Evolutionary conservation across 2,888 invertebrate genomes (phyloP), one percentile per base, ranked within the genome.

Genomic region (Diaphora mendica): DNA sequence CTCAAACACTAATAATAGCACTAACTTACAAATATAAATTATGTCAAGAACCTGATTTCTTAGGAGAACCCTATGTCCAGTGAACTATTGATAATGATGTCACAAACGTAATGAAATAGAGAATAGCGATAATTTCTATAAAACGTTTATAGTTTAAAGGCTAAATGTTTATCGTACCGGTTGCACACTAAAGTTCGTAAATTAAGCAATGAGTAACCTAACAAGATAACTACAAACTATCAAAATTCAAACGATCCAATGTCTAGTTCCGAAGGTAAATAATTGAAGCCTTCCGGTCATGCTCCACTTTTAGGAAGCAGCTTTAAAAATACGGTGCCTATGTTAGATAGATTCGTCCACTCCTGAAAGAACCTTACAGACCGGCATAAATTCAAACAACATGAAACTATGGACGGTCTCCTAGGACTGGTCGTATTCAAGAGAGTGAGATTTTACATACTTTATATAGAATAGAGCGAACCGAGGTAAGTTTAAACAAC

Each of bases 221-320:
- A 71, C 68, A 65, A 72, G 68, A 78, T 76, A 73, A 35, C 73
- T 74, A 70, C 72, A 68, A 75, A 69, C 72, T 74, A 77, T 70
- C 69, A 79, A 70, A 73, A 69, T 68, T 68, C 69, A 72, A 82
- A 69, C 73, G 82, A 77, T 74, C 73, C 69, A 59, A 79, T 76
- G 68, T 77, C 76, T 76, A 75, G 70, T n/a, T 77, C 73, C 77
- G 67, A 72, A 80, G 79, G 77, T 83, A 83, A 87, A 90, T 91
- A 90, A 90, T 89, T 91, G 85, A 88, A 84, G 86, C 86, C 86
- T 87, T 83, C 86, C 84, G 84, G 84, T 85, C 77, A 76, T 83
- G 88, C 82, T 86, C 87, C 82, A 88, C 80, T 90, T 91, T 87
- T 85, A 84, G 83, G 81, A 81, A 84, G 80, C 85, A 79, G 82